phyloP scores from a whole-genome alignment of 2,113 vertebrate species.

The Mandrillus leucophaeus region DNA sequence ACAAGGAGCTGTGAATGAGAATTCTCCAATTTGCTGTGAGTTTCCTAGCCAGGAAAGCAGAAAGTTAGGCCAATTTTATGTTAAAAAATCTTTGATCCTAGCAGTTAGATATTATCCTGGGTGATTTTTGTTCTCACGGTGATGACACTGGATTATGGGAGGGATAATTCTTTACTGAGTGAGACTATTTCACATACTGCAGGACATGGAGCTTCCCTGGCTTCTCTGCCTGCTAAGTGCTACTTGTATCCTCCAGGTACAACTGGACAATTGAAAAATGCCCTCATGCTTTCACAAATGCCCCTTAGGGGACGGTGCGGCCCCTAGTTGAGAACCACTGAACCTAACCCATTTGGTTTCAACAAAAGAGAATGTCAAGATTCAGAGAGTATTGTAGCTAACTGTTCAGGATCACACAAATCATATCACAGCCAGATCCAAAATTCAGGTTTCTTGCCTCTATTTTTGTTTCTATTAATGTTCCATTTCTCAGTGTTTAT shows the following conservation, averaged over 20 bases:
- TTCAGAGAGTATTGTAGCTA: background rate
- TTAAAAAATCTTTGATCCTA: background rate
- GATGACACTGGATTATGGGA: background rate
- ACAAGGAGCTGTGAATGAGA: background rate
- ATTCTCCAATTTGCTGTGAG: background rate
- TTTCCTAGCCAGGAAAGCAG: conserved; percentile 17
- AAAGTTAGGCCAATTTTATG: background rate
- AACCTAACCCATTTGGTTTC: background rate
- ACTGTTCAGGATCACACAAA: background rate
- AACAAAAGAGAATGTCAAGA: background rate
- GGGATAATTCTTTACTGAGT: background rate
- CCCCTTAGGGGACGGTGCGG: background rate
- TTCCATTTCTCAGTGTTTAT: background rate
- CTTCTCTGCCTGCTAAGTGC: background rate
- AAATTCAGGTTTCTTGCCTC: background rate
- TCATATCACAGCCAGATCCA: background rate
- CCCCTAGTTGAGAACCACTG: background rate
- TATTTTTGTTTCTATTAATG: background rate
- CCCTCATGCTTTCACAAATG: background rate
- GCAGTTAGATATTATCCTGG: background rate
- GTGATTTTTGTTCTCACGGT: background rate
- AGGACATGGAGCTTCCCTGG: background rate
- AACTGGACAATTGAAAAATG: background rate
- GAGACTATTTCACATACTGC: background rate
- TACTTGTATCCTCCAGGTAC: background rate